Percentiles rank a stretch among this genome's conserved stretches.
Conservation (phyloP, 2,797 vertebrate genomes). For the Xiphorhynchus erythropygius region DNA sequence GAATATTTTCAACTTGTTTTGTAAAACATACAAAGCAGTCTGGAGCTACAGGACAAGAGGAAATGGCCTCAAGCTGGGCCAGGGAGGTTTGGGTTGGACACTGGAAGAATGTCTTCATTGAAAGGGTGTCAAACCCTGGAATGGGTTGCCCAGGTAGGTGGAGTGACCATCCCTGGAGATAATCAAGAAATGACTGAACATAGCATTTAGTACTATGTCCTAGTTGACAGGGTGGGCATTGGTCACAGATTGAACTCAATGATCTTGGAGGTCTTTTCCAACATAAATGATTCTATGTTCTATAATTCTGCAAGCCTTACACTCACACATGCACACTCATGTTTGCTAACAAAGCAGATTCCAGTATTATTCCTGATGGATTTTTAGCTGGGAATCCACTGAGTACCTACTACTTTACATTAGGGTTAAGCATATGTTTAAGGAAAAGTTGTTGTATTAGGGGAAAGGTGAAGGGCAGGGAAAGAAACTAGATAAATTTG, state of each 20-base stretch:
- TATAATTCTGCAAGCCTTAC: neutral
- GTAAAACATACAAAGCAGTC: neutral
- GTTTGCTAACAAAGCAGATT: neutral
- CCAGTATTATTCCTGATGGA: neutral
- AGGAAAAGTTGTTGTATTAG: neutral
- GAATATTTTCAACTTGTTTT: neutral
- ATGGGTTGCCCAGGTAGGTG: neutral
- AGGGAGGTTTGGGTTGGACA: neutral
- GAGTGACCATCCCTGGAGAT: neutral
- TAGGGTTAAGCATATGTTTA: neutral
- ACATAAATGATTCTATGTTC: neutral
- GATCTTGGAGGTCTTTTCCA: neutral
- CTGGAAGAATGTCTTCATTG: neutral
- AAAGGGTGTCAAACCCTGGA: neutral
- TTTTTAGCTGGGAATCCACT: neutral
- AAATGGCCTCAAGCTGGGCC: neutral
- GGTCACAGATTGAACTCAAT: neutral
- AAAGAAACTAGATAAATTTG: neutral
- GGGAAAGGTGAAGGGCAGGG: rapidly evolving
- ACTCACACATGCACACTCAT: rapidly evolving
- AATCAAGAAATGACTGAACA: rapidly evolving
- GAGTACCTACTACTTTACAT: neutral
- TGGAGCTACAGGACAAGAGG: neutral
- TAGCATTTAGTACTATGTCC: neutral
- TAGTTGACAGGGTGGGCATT: neutral